phyloP scores from a whole-genome alignment of 2,888 invertebrate genomes.

The Mimachlamys varia region DNA sequence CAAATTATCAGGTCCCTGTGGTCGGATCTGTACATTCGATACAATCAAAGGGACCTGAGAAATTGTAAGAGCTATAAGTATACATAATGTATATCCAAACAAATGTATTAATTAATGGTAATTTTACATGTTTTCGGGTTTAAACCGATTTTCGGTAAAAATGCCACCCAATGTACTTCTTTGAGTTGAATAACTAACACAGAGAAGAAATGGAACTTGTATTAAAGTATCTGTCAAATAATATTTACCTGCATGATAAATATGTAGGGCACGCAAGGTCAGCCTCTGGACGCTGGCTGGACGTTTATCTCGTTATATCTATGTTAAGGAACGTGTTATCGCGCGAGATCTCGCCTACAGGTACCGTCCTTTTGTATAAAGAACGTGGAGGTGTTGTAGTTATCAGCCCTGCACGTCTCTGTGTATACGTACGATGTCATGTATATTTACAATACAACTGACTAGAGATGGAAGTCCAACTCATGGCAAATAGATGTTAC shows the following conservation, averaged over 20 bases:
- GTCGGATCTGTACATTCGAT: no score
- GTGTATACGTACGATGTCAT: background rate
- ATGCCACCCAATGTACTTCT: no score
- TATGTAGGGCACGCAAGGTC: background rate
- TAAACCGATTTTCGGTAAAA: no score
- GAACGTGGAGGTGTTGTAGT: background rate
- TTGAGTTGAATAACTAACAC: no score
- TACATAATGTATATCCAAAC: no score
- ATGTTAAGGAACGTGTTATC: background rate
- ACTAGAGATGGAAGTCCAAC: conserved; percentile 5
- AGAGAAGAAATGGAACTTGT: no score
- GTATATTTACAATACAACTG: background rate
- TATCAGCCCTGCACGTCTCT: background rate
- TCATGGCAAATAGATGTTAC: background rate
- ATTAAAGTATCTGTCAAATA: background rate
- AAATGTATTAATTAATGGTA: no score
- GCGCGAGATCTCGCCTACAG: background rate
- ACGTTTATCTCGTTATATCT: background rate
- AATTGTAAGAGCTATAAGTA: no score
- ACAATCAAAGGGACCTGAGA: no score
- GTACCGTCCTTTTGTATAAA: background rate
- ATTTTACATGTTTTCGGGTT: no score
- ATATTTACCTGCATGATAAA: background rate
- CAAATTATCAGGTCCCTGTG: no score
- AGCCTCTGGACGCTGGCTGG: background rate